Base-by-base conservation (phyloP, 2,797 vertebrate species). In the Hipposideros larvatus region DNA sequence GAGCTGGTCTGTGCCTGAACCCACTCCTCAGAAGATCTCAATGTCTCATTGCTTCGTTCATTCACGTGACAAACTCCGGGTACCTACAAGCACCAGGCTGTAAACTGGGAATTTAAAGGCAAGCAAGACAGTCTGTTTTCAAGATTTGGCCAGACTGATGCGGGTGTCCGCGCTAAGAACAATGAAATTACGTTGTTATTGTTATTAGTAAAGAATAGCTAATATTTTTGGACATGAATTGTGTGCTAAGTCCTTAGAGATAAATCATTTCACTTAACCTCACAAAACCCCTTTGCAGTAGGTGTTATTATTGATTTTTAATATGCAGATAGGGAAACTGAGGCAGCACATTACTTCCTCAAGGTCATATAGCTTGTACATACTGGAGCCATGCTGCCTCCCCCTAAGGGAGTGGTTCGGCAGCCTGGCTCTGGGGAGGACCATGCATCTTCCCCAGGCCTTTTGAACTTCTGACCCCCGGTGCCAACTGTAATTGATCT, bases 71-170 rank as follows among this genome's bases (percentile, higher is more conserved):
- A 90, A 59, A 63, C n/a, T 88, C 63, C 46, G 37, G 68, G 28
- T 57, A 55, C 73, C 48, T 57, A 59, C 15, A 89, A 61, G 19
- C 6, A 5, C 28, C 46, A 73, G 83, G 26, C 11, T 75, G 11
- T 16, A 46, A 68, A 75, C 46, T 77, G 48, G 31, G 24, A 70
- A 89, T 75, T 90, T 78, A 86, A 79, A 83, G 86, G 85, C n/a
- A 51, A 80, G 61, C 14, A 70, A 59, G 48, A 63, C 18, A 55
- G 28, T n/a, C 48, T 90, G 53, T 85, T 91, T 61, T 88, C 51
- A 63, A 80, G 53, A 59, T 61, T 46, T 51, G 37, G 43, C 18
- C 51, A 86, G 31, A 53, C 53, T 34, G 24, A 61, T 28, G 66
- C 75, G 53, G 37, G 14, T 9, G 10, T 15, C 18, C 22, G 73